Conservation (phyloP, 2,797 vertebrate genomes). For the Hafferia zeledoni region DNA sequence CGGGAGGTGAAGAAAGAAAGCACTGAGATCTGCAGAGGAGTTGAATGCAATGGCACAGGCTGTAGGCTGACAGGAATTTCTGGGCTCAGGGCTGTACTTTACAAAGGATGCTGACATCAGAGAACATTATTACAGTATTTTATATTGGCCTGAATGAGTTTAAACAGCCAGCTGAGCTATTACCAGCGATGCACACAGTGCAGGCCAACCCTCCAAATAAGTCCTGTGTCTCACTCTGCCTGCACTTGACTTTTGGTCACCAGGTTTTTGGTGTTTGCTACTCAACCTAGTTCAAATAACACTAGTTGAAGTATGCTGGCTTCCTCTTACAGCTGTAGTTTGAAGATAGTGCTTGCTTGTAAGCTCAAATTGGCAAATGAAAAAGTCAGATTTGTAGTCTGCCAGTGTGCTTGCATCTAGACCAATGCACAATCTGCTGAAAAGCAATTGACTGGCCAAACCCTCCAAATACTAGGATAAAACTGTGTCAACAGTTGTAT, state of each 20-base stretch:
- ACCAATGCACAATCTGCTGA: not conserved
- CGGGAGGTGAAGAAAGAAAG: not conserved
- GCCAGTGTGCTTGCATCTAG: not conserved
- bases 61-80: not conserved
- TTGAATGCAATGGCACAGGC: not conserved
- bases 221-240: not conserved
- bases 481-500: slow-evolving; percentile 38
- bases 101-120: not conserved
- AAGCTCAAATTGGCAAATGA: not conserved
- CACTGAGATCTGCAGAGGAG: not conserved
- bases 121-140: not conserved
- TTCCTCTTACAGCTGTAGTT: not conserved
- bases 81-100: not conserved
- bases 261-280: not conserved
- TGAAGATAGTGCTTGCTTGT: not conserved
- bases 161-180: slow-evolving; percentile 10
- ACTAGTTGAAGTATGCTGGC: not conserved
- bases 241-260: not conserved
- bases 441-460: not conserved
- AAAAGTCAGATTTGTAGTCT: not conserved
- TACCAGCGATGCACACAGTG: not conserved
- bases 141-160: not conserved
- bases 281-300: not conserved
- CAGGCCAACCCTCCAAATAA: not conserved
- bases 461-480: slow-evolving; percentile 26